Percentiles rank a stretch among this genome's conserved stretches.
Conservation (phyloP, 2,113 vertebrate genomes). For the Lates calcarifer region DNA sequence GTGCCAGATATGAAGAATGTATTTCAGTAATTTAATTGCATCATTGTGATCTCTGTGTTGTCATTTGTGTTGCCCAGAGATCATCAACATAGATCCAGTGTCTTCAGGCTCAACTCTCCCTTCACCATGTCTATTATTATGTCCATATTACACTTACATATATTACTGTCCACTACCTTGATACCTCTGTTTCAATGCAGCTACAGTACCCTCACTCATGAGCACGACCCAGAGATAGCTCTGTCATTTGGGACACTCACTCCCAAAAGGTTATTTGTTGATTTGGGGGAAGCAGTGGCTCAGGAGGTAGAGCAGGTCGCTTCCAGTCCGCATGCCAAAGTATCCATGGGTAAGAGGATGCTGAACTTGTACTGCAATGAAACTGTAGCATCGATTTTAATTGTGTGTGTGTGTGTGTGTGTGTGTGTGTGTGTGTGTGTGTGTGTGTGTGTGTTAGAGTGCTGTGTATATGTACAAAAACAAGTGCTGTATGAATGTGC, state of each 20-base stretch:
- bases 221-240: background rate
- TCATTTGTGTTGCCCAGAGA: background rate
- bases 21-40: background rate
- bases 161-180: background rate
- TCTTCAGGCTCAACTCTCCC: background rate
- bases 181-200: background rate
- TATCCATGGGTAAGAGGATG: too few relatives aligned
- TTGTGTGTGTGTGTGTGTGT: too few relatives aligned
- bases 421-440: too few relatives aligned
- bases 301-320: too few relatives aligned
- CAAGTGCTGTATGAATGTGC: too few relatives aligned
- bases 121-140: background rate
- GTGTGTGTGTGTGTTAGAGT: too few relatives aligned
- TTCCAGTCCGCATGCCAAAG: too few relatives aligned
- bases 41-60: background rate
- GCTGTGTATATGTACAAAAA: too few relatives aligned
- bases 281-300: too few relatives aligned
- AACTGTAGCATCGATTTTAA: too few relatives aligned
- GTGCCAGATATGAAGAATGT: background rate
- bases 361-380: too few relatives aligned
- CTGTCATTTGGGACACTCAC: background rate
- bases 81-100: background rate
- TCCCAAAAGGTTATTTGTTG: background rate
- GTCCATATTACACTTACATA: too few relatives aligned
- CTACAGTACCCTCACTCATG: background rate